phyloP scores from a whole-genome alignment of 1,140 invertebrate genomes.

The Brevipalpus yothersi region DNA sequence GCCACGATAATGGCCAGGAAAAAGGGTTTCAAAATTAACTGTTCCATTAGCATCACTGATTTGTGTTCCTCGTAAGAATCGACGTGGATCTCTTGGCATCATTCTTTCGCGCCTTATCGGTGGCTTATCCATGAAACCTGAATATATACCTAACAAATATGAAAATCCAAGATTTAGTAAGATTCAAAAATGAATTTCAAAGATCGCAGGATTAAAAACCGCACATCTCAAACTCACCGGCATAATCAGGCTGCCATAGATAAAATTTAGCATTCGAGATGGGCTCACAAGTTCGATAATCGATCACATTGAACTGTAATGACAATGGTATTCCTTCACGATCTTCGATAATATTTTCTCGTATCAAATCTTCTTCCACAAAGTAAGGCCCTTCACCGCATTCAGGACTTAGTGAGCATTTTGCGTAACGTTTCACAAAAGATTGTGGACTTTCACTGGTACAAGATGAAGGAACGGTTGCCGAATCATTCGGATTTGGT shows the following conservation, averaged over 20 bases:
- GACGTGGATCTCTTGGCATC: not conserved
- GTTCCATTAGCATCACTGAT: not conserved
- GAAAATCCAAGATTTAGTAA: not conserved
- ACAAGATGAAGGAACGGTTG: not conserved
- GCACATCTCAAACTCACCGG: not conserved
- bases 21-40: not conserved
- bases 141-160: not conserved
- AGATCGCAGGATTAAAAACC: no score
- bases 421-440: not conserved
- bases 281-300: not conserved
- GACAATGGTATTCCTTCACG: not conserved
- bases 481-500: not conserved
- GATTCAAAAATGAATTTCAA: not conserved
- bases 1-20: not conserved
- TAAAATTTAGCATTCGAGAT: not conserved
- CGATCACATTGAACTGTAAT: not conserved
- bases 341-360: not conserved
- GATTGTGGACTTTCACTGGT: not conserved
- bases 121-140: not conserved
- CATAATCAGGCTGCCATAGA: not conserved
- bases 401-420: not conserved
- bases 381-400: constrained; percentile 1
- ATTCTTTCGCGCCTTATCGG: not conserved
- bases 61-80: constrained; percentile 1
- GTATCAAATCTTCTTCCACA: not conserved